Evolutionary conservation across 2,797 vertebrate genomes (phyloP).

Genomic region (Vespertilio murinus): DNA sequence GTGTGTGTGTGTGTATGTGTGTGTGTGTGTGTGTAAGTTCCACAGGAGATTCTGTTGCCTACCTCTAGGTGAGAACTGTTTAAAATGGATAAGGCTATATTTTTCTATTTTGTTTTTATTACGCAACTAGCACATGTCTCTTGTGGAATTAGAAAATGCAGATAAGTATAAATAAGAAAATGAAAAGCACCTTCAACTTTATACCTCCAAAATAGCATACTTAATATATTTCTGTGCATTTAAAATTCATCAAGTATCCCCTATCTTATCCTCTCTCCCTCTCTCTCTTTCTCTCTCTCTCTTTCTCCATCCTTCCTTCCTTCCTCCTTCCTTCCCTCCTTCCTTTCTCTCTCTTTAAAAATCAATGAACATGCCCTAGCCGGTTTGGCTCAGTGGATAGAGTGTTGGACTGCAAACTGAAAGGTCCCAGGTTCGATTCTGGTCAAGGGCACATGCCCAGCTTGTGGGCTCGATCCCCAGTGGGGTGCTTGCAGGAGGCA

Average conservation of each 20-base stretch:
- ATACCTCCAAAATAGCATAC: neutral
- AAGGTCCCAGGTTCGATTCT: neutral
- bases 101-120: neutral
- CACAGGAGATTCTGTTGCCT: neutral
- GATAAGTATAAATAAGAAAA: slow-evolving; percentile 11
- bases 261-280: neutral
- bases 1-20: neutral
- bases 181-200: neutral
- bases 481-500: neutral
- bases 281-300: no score
- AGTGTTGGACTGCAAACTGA: neutral
- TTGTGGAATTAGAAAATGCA: neutral
- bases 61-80: neutral
- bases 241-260: neutral
- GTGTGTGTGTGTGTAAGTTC: neutral
- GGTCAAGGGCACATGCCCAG: neutral
- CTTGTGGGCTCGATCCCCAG: neutral
- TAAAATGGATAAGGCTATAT: neutral
- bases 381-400: neutral
- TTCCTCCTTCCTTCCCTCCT: no score
- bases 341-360: no score
- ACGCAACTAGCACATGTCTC: neutral
- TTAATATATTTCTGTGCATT: neutral
- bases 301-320: no score
- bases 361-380: neutral